Base-by-base conservation (phyloP, 2,113 vertebrate species). In the Oreochromis tanganicae region DNA sequence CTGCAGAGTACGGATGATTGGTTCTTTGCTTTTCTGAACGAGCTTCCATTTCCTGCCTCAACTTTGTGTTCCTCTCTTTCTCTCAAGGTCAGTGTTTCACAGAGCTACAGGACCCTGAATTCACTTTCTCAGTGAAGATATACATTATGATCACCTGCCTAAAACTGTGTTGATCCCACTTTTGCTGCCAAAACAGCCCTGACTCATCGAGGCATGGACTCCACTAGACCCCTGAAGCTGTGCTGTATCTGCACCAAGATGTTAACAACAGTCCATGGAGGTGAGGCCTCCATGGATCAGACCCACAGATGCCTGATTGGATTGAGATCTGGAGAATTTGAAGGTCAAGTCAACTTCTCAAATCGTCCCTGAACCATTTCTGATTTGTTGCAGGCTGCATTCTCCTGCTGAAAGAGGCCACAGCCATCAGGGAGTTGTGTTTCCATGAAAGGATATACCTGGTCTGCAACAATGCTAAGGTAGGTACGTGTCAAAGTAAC, bases 61-160 rank as follows among this genome's bases (percentile, higher is more conserved):
- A 68, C n/a, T 79, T 27, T 5, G 24, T 43, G 13, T 27, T 54
- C 10, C 17, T 78, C 38, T 73, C 38, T 6, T 73, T 46, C 21
- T 73, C 38, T 73, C 38, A 9, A 46, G 38, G 66, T 43, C 38
- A 46, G 66, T 71, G 66, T 71, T 43, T 71, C 66, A 71, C 66
- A 71, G 7, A 71, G 66, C 66, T 71, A 1, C 21, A 46, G 38
- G 12, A 71, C n/a, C 66, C 41, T 46, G 41, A 73, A 43, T 3
- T 27, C 21, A 24, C 12, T 46, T 59, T 38, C 38, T 21, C 13
- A 57, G 14, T 12, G 0, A 56, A 81, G 10, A 16, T 4, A 21
- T 41, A n/a, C 59, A 1, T 63, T 3, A 63, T 36, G 32, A 63
- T 7, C 2, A 21, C 34, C 10, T 66, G 0, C 6, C 61, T 68